Evolutionary conservation across 2,797 vertebrate species (phyloP).

Genomic region (Dromococcyx pavoninus): DNA sequence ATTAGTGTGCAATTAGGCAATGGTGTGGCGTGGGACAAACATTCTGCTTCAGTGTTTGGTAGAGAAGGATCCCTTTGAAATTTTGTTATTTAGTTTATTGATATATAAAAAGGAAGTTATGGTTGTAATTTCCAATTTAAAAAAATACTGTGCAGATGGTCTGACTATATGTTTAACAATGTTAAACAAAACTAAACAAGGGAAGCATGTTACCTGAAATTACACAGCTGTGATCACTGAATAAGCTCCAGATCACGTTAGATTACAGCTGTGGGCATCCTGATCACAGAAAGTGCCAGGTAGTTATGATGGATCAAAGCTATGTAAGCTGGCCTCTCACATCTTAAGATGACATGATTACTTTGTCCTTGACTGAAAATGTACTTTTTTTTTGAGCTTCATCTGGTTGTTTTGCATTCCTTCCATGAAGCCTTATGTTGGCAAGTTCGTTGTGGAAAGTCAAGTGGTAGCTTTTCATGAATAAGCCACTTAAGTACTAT

Average conservation of each 20-base stretch:
- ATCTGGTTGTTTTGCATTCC: constrained; percentile 29
- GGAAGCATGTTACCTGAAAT: constrained; percentile 85
- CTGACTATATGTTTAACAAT: constrained; percentile 86
- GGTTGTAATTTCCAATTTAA: constrained; percentile 88
- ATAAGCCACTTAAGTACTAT: neutral
- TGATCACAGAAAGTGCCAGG: constrained; percentile 58
- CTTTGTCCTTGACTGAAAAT: constrained; percentile 27
- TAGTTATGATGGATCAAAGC: constrained; percentile 45
- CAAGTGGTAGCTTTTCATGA: constrained; percentile 10
- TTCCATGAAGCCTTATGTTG: neutral
- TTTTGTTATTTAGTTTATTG: constrained; percentile 87
- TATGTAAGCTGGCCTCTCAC: constrained; percentile 44
- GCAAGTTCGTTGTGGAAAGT: neutral
- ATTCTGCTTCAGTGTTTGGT: constrained; percentile 81
- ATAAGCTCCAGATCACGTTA: constrained; percentile 80
- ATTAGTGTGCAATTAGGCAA: constrained; percentile 92
- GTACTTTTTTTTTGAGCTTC: neutral
- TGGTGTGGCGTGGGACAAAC: constrained; percentile 84
- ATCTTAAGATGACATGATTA: constrained; percentile 44
- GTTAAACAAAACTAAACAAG: constrained; percentile 87
- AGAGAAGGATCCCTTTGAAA: constrained; percentile 84
- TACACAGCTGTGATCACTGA: constrained; percentile 84
- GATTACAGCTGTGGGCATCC: constrained; percentile 80
- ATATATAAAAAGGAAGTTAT: constrained; percentile 88
- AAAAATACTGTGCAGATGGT: constrained; percentile 86